Conservation (phyloP, 2,888 invertebrate genomes). For the Lordiphosa fenestrarum region DNA sequence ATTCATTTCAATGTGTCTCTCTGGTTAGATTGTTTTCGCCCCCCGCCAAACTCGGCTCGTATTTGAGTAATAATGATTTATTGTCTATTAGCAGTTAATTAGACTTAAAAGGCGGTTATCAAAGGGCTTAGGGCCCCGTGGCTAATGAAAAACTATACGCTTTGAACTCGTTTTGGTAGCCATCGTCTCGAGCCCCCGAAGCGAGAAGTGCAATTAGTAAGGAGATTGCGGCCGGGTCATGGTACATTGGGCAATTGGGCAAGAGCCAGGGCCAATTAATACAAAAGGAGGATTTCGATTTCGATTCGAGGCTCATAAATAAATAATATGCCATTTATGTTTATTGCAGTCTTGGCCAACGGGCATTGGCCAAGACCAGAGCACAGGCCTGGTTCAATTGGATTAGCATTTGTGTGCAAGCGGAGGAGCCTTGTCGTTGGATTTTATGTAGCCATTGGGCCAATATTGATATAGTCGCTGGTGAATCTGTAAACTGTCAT, state of each 20-base stretch:
- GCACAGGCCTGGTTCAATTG: conserved; percentile 49
- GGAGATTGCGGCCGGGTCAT: conserved; percentile 24
- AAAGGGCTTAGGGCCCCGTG: conserved; percentile 57
- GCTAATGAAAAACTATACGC: conserved; percentile 72
- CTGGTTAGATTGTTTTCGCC: conserved; percentile 10
- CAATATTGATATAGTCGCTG: conserved; percentile 50
- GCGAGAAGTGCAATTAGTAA: conserved; percentile 68
- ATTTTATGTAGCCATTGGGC: conserved; percentile 62
- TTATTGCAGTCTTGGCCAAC: conserved; percentile 58
- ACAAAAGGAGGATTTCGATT: neutral
- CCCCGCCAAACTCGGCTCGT: conserved; percentile 32
- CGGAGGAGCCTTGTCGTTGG: conserved; percentile 69
- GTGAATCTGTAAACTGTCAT: conserved; percentile 59
- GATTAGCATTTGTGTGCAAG: conserved; percentile 58
- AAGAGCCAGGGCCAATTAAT: conserved; percentile 48
- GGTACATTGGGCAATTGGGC: conserved; percentile 31
- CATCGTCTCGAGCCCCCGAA: conserved; percentile 55
- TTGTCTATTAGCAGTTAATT: conserved; percentile 76
- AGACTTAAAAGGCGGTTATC: conserved; percentile 70
- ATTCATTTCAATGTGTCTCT: conserved; percentile 56
- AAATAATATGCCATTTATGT: conserved; percentile 74
- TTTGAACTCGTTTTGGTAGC: conserved; percentile 71
- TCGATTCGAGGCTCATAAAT: conserved; percentile 25
- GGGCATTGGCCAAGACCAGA: conserved; percentile 18
- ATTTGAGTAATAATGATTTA: conserved; percentile 75